A percentile compares a stretch with the other conserved stretches of the same genome.
Evolutionary conservation across 2,888 invertebrate genomes (phyloP).

Genomic region (Blomia tropicalis): DNA sequence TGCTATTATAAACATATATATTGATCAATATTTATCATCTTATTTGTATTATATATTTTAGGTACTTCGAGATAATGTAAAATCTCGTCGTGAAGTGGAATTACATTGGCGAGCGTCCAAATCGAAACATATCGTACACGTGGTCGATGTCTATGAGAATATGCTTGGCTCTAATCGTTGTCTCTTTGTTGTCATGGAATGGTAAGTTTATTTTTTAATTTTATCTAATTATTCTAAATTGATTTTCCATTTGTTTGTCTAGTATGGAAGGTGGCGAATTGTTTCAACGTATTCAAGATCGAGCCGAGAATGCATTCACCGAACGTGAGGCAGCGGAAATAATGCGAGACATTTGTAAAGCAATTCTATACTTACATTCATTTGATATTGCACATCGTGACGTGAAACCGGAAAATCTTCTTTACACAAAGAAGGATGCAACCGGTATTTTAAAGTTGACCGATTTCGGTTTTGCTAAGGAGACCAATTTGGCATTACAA

Average conservation of each 20-base stretch:
- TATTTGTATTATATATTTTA: slow-evolving; percentile 34
- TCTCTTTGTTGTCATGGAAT: slow-evolving; percentile 96
- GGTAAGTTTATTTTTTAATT: slow-evolving; percentile 43
- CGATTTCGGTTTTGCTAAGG: slow-evolving; percentile 98
- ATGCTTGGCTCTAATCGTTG: slow-evolving; percentile 78
- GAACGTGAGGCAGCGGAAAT: slow-evolving; percentile 88
- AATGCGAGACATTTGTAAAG: slow-evolving; percentile 88
- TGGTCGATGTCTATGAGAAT: slow-evolving; percentile 89
- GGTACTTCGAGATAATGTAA: slow-evolving; percentile 76
- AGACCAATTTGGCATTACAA: slow-evolving; percentile 62
- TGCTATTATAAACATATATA: no score
- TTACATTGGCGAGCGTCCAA: slow-evolving; percentile 82
- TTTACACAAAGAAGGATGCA: slow-evolving; percentile 55
- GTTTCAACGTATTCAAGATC: slow-evolving; percentile 88
- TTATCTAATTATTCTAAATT: background rate
- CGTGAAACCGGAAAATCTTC: slow-evolving; percentile 80
- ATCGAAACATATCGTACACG: slow-evolving; percentile 79
- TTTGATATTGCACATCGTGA: slow-evolving; percentile 91
- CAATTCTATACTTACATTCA: slow-evolving; percentile 80
- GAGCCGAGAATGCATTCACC: slow-evolving; percentile 84
- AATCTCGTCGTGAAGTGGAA: slow-evolving; percentile 85
- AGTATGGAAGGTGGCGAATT: slow-evolving; percentile 96
- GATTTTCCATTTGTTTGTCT: slow-evolving; percentile 25
- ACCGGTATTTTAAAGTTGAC: slow-evolving; percentile 78
- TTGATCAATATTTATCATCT: background rate